Evolutionary conservation across 2,888 invertebrate genomes (phyloP), one percentile per base, ranked within the genome.

Genomic region (Heliconius ismenius): DNA sequence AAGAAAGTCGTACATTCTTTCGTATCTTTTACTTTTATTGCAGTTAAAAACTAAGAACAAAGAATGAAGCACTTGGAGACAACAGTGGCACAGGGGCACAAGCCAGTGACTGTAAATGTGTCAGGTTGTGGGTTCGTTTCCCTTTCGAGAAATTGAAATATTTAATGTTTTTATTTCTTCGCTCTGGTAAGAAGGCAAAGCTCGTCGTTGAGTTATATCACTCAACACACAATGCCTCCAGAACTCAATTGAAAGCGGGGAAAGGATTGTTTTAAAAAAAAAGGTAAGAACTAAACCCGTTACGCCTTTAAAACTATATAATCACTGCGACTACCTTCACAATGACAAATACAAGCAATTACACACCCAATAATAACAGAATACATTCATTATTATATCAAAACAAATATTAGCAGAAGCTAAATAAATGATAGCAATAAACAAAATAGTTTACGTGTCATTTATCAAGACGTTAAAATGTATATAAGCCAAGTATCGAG

Each of bases 401-500:
- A 63, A 63, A 73, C 39, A 62, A 39, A 67, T 62, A 73, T 62
- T 6, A 73, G 36, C 24, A 36, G 62, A 36, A 39, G 6, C 13
- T 21, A 26, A 60, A 65, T 65, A 65, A 73, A 72, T 65, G 58
- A 39, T 39, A 21, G 24, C 26, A 36, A 76, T 76, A 76, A 72
- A 73, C 73, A 43, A 24, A 60, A 39, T 65, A 28, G 39, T 76
- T 76, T 15, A 60, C 65, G 72, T n/a, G 4, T 28, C 39, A 60
- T 76, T 73, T 76, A 67, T 76, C 58, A 76, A 28, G 11, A 68
- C 58, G 72, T 73, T 72, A 67, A 43, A 76, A 73, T 73, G 39
- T 72, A 26, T 24, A 26, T 2, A 65, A 60, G 63, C 72, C 60
- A 65, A 73, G 73, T 64, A 65, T 76, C 72, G 72, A 72, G n/a